A percentile compares a stretch with the other conserved stretches of the same genome.
These are phyloP conservation scores for Polydrusus tereticollis DNA, from an alignment of 2,888 invertebrate genomes.

Conservation along the genomic window DNA sequence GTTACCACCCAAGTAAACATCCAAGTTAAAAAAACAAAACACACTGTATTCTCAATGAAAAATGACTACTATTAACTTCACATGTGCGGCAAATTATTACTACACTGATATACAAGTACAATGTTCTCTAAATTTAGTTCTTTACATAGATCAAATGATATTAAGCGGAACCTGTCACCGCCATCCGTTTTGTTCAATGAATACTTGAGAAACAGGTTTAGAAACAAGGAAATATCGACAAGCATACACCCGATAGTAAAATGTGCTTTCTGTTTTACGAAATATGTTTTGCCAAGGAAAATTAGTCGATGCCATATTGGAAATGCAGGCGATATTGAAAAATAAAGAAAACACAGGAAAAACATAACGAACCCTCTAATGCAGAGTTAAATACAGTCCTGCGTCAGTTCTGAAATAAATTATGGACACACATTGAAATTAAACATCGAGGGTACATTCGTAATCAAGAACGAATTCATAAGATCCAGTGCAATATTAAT, in stretches of 20 bases:
- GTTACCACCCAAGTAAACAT: too few species aligned
- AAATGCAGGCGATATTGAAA: neutral
- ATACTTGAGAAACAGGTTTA: neutral
- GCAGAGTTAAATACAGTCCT: too few species aligned
- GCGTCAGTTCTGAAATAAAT: too few species aligned
- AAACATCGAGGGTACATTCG: too few species aligned
- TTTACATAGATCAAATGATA: neutral
- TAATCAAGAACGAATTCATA: too few species aligned
- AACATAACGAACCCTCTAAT: too few species aligned
- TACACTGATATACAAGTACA: neutral
- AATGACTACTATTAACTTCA: too few species aligned
- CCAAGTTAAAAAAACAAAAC: too few species aligned
- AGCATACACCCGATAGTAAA: neutral
- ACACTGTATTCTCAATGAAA: too few species aligned
- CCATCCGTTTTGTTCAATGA: neutral
- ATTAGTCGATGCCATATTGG: neutral
- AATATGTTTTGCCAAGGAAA: neutral
- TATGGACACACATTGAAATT: too few species aligned
- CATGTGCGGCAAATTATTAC: too few species aligned
- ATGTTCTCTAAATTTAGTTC: neutral
- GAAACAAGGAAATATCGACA: neutral
- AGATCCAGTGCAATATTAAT: too few species aligned
- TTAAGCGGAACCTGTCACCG: constrained; percentile 1
- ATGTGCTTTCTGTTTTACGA: neutral
- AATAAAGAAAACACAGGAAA: neutral